phyloP scores from a whole-genome alignment of 64 coral and sea anemone species.

The Acropora tenuis region DNA sequence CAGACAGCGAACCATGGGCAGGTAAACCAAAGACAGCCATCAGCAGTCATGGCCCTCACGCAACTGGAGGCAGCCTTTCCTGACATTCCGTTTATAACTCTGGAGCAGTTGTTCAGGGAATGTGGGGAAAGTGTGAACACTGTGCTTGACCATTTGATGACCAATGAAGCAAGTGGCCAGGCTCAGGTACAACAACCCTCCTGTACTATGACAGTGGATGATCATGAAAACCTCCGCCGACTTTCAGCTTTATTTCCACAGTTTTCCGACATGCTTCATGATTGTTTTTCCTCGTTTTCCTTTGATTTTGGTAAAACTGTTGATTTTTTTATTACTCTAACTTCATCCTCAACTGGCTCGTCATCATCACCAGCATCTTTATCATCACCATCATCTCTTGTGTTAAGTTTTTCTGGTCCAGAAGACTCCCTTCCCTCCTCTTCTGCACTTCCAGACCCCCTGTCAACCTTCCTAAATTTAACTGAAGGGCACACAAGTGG shows the following conservation, averaged over 20 bases:
- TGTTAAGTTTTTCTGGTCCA: neutral
- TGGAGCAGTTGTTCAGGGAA: neutral
- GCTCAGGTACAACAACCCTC: neutral
- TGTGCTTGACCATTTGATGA: neutral
- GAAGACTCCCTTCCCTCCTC: neutral
- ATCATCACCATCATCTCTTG: neutral
- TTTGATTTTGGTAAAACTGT: conserved; percentile 1
- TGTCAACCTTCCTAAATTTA: neutral
- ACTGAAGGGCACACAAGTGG: neutral
- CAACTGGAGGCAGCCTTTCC: neutral
- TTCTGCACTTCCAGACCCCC: neutral
- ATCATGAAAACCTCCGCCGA: neutral
- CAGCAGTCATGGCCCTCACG: neutral
- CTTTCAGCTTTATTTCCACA: neutral
- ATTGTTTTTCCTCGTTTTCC: conserved; percentile 7
- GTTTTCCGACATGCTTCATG: neutral
- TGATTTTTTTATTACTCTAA: neutral
- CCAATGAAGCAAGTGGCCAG: neutral
- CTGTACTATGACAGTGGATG: neutral
- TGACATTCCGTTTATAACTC: conserved; percentile 2
- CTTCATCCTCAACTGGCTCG: neutral
- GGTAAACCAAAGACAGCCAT: neutral
- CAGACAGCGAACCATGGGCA: conserved; percentile 1
- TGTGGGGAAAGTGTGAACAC: neutral
- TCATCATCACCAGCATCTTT: neutral